These are phyloP conservation scores for Apodemus sylvaticus DNA, from an alignment of 2,113 vertebrate genomes.

Conservation along the genomic window DNA sequence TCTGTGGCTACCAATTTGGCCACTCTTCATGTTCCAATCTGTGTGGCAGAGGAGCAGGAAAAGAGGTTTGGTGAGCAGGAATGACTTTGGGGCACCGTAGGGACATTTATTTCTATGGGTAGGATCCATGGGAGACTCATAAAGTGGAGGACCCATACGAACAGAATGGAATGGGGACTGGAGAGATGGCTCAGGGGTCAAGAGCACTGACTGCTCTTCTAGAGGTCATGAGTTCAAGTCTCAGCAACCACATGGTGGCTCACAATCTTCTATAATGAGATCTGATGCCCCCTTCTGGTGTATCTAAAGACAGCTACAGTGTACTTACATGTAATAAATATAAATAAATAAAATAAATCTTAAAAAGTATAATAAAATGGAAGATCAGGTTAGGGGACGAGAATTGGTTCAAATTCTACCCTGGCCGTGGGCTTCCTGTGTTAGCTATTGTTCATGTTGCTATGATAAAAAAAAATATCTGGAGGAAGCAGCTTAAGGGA, in stretches of 20 bases:
- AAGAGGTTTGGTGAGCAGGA: neutral
- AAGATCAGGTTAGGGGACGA: neutral
- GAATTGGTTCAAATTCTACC: neutral
- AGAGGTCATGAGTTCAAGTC: no score
- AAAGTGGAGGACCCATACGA: neutral
- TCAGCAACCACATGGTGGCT: no score
- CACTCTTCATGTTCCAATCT: neutral
- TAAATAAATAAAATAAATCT: no score
- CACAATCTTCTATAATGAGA: no score
- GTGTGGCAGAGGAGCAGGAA: neutral
- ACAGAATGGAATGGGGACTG: no score
- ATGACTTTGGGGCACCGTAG: neutral
- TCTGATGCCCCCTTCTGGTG: no score
- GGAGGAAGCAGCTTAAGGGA: neutral
- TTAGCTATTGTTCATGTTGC: neutral
- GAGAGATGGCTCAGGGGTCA: no score
- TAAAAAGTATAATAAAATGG: no score
- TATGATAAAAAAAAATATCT: neutral
- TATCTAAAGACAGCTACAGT: no score
- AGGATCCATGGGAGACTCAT: neutral
- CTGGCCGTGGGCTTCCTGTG: neutral
- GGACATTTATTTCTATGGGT: neutral
- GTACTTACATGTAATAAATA: no score
- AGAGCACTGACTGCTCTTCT: no score
- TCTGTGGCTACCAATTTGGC: neutral